Base-by-base conservation (phyloP, 2,888 invertebrate species). In the Cosmia trapezina region DNA sequence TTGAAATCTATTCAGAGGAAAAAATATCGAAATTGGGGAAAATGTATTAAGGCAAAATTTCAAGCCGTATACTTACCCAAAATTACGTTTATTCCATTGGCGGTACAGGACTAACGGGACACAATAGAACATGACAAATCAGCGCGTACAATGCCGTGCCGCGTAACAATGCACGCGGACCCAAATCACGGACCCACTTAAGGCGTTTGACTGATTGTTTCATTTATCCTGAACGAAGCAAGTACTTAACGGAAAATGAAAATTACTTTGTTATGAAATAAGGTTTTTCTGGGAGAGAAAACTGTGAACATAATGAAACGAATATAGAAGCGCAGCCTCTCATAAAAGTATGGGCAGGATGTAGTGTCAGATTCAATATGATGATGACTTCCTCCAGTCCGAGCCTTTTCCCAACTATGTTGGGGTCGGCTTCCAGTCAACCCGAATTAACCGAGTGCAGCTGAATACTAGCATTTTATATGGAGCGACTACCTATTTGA, bases 191-290 rank as follows among this genome's bases (percentile, higher is more conserved):
- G 67, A 61, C 70, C 69, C 84, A 83, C 78, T 87, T 76, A 77
- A 73, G 82, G 71, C 76, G 70, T 78, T 76, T 74, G 84, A 87
- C 80, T 86, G 84, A 86, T 87, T 86, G 84, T 73, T 81, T 84
- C 70, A 84, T 76, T 81, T 81, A 65, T 76, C 57, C 37, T 54
- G 64, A 84, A 74, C 57, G 82, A 81, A 81, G 54, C 43, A 68
- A 65, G 43, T 59, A 37, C 28, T 28, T 28, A 51, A 62, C 45
- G 33, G 56, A 57, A 84, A 76, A 69, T 60, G 22, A 56, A 64
- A 82, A 78, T 41, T 9, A 56, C 43, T 51, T 17, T 41, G 19
- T 64, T 51, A 45, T 47, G 7, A 56, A 60, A 56, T 41, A 49
- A 49, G 45, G 33, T 47, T 61, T 80, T 60, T 41, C 51, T 54